Evolutionary conservation across 2,113 vertebrate species (phyloP), one percentile per base, ranked within the genome.

Genomic region (Protobothrops flavoviridis): DNA sequence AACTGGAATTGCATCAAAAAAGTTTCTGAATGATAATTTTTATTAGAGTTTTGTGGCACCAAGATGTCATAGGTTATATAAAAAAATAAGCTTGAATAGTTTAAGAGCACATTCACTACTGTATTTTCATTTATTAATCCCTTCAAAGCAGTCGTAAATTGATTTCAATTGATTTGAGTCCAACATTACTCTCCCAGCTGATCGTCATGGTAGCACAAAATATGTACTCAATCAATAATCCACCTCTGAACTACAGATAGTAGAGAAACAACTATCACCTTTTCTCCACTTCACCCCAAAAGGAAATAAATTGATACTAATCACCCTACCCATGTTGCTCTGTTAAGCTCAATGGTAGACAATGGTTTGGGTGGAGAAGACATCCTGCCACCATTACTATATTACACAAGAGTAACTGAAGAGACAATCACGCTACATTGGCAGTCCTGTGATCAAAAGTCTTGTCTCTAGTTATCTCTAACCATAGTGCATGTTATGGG

Each of bases 1-100:
- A 56, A 52, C 0, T 95, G 96, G 95, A 96, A 96, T 95, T 95
- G 55, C 95, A 96, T 94, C 95, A 97, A 94, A 96, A 81, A 93
- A 81, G 95, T 92, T 94, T 95, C 94, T 95, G 94, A 94, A 95
- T 55, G 95, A 92, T 93, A 85, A 90, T 89, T 94, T 93, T 91
- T 91, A 94, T 93, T 95, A 94, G 92, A 91, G 95, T 91, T 91
- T 7, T 93, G 91, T 24, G 94, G 43, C 33, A 94, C 89, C 87
- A 87, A 94, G 85, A 95, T 91, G 57, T n/a, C 39, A 89, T 21
- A 6, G 3, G 33, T 91, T 92, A 5, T 69, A 13, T 69, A 69
- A n/a, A 69, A n/a, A 69, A 69, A 69, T 69, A 69, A 69, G 9
- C 61, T 13, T 64, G 26, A 29, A 29, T 12, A 64, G 61, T 64